Evolutionary conservation across 2,888 invertebrate species (phyloP).

Genomic region (Drosophila colorata): DNA sequence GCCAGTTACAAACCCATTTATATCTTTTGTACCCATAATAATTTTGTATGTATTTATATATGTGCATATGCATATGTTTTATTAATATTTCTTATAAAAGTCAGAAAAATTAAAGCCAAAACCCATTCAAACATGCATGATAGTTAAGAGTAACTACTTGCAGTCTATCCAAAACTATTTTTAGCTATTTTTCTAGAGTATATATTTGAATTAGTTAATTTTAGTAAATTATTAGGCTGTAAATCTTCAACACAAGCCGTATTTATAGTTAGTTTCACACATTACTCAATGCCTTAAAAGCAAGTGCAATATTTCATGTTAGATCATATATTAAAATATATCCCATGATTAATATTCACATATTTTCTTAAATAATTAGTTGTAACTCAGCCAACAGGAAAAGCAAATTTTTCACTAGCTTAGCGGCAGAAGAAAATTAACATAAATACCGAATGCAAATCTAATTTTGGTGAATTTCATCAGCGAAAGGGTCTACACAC

Average conservation of each 20-base stretch:
- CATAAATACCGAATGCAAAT: conserved; percentile 54
- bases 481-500: conserved; percentile 27
- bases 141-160: too few relatives aligned
- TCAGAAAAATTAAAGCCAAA: too few relatives aligned
- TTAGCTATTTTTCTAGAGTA: too few relatives aligned
- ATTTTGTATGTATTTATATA: too few relatives aligned
- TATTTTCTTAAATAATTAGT: conserved; percentile 30
- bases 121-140: too few relatives aligned
- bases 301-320: conserved; percentile 4
- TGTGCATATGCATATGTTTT: too few relatives aligned
- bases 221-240: neutral
- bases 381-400: conserved; percentile 40
- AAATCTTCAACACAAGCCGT: neutral
- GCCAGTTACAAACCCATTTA: too few relatives aligned
- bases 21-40: too few relatives aligned
- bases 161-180: too few relatives aligned
- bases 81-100: too few relatives aligned
- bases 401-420: conserved; percentile 61
- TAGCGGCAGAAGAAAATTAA: conserved; percentile 48
- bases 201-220: neutral
- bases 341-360: conserved; percentile 27
- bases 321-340: conserved; percentile 1
- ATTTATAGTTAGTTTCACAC: conserved; percentile 4
- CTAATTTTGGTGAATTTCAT: conserved; percentile 42
- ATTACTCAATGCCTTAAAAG: neutral